Percentiles rank a stretch among this genome's conserved stretches.
These are phyloP conservation scores for Tetragonisca angustula DNA, from an alignment of 2,888 invertebrate genomes.

Conservation along the genomic window DNA sequence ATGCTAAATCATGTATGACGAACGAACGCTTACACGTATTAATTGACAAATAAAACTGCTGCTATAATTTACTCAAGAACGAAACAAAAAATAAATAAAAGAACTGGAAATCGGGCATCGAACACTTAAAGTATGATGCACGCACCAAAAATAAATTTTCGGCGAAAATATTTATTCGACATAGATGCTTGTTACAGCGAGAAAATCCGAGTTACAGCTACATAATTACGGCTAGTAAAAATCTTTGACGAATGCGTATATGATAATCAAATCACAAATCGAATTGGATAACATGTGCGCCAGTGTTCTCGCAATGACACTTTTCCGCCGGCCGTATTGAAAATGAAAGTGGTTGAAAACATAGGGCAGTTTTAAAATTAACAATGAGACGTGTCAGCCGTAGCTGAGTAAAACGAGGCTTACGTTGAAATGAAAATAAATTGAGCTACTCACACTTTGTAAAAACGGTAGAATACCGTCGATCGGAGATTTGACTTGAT, in stretches of 20 bases:
- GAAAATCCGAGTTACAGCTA: fast-evolving
- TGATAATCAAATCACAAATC: not conserved
- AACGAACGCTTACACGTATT: not conserved
- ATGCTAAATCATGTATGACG: slow-evolving; percentile 7
- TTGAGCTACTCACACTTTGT: slow-evolving; percentile 88
- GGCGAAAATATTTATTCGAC: not conserved
- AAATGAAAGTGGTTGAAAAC: slow-evolving; percentile 28
- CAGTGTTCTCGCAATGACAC: not conserved
- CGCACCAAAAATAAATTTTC: slow-evolving; percentile 26
- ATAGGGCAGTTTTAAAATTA: not conserved
- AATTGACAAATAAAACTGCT: not conserved
- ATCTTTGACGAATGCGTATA: not conserved
- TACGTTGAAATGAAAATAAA: not conserved
- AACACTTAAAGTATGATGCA: not conserved
- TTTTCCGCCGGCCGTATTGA: slow-evolving; percentile 32
- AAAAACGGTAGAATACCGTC: slow-evolving; percentile 92
- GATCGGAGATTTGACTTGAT: slow-evolving; percentile 90
- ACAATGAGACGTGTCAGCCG: not conserved
- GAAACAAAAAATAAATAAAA: not conserved
- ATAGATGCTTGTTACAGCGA: not conserved
- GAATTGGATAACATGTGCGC: slow-evolving; percentile 8
- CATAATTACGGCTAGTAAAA: not conserved
- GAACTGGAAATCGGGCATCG: not conserved
- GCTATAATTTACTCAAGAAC: not conserved
- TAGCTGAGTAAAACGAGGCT: not conserved